phyloP scores from a whole-genome alignment of 2,888 invertebrate species.

The Leptura quadrifasciata region DNA sequence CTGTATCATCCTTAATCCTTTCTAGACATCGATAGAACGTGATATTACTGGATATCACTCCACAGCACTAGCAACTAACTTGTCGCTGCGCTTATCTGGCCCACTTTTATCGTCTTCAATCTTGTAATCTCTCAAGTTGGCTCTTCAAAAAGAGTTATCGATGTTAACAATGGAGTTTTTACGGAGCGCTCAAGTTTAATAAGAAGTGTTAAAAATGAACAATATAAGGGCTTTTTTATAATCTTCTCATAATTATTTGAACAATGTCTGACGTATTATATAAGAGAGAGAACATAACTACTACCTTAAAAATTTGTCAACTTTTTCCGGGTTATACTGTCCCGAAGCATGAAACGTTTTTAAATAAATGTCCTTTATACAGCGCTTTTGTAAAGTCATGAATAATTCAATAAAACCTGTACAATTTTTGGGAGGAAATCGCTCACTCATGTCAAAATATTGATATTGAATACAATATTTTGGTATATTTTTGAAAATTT shows the following conservation, averaged over 20 bases:
- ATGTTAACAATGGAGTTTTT: neutral
- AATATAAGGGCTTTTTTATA: neutral
- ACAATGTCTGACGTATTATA: neutral
- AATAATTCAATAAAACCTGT: no score
- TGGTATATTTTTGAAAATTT: no score
- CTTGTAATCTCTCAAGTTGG: neutral
- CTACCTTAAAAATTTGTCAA: neutral
- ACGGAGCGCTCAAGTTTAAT: neutral
- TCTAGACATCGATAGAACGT: conserved; percentile 7
- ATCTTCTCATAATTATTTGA: neutral
- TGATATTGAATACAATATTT: no score
- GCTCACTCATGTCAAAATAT: no score
- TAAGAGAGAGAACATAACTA: neutral
- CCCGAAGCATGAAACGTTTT: neutral
- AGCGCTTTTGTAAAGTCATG: no score
- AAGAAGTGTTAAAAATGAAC: neutral
- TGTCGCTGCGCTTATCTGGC: neutral
- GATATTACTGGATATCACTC: neutral
- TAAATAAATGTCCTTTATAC: neutral
- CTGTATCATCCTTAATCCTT: conserved; percentile 7
- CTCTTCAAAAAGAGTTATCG: neutral
- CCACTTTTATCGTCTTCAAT: conserved; percentile 7
- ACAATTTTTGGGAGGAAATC: no score
- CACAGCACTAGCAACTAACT: conserved; percentile 1
- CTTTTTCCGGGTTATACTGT: neutral